phyloP scores from a whole-genome alignment of 2,888 invertebrate species.

The Stictocephala bisonia region DNA sequence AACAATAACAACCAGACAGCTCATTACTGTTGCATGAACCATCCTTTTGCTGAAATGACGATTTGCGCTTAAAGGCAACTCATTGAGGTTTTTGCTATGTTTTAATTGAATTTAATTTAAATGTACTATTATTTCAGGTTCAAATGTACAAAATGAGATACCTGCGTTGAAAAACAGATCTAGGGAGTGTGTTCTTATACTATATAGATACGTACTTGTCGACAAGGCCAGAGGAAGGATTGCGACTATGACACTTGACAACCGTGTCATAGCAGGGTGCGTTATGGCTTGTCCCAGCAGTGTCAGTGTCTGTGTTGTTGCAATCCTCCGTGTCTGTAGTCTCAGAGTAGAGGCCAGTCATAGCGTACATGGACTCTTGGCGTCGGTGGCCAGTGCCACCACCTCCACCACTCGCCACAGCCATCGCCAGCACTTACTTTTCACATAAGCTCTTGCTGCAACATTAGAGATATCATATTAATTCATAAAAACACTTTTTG shows the following conservation, averaged over 20 bases:
- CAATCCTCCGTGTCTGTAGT: constrained; percentile 64
- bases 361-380: constrained; percentile 90
- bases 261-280: constrained; percentile 63
- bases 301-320: constrained; percentile 41
- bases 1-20: too few species aligned
- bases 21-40: too few species aligned
- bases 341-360: constrained; percentile 87
- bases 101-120: too few species aligned
- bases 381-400: constrained; percentile 69
- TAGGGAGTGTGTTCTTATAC: too few species aligned
- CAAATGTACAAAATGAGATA: too few species aligned
- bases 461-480: background rate
- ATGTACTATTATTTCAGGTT: too few species aligned
- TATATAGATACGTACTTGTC: constrained; percentile 72
- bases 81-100: too few species aligned
- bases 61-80: too few species aligned
- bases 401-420: constrained; percentile 50
- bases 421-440: constrained; percentile 26
- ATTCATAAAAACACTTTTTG: background rate
- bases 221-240: constrained; percentile 80
- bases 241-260: constrained; percentile 83
- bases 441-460: background rate
- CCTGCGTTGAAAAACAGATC: too few species aligned
- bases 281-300: constrained; percentile 57
- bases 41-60: too few species aligned